These are phyloP conservation scores for Taenaris catops DNA, from an alignment of 2,888 invertebrate species.

Conservation along the genomic window DNA sequence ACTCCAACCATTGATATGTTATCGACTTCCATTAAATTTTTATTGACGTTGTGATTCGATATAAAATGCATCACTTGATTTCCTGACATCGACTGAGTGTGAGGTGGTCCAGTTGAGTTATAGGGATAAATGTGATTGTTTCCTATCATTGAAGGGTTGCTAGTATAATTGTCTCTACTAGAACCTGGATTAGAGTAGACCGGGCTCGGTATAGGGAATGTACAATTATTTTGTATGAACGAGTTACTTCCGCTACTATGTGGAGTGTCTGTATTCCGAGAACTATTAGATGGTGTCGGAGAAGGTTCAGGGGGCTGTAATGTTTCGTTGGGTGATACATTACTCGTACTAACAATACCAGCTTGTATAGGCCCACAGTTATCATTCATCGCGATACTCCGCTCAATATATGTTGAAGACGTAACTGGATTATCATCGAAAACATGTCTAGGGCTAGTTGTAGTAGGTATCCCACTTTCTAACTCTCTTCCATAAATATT, in stretches of 20 bases:
- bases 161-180: slow-evolving; percentile 50
- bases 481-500: slow-evolving; percentile 65
- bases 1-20: slow-evolving; percentile 75
- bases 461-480: slow-evolving; percentile 52
- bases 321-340: slow-evolving; percentile 84
- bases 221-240: slow-evolving; percentile 51
- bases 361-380: slow-evolving; percentile 89
- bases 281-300: slow-evolving; percentile 79
- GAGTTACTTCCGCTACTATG: slow-evolving; percentile 55
- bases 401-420: slow-evolving; percentile 83
- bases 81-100: slow-evolving; percentile 47
- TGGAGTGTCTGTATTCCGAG: slow-evolving; percentile 69
- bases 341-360: slow-evolving; percentile 91
- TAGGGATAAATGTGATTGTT: slow-evolving; percentile 50
- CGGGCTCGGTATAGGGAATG: slow-evolving; percentile 69
- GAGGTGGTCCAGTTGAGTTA: slow-evolving; percentile 61
- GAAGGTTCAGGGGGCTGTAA: slow-evolving; percentile 78
- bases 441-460: slow-evolving; percentile 76
- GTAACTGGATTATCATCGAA: slow-evolving; percentile 83
- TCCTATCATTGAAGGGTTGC: slow-evolving; percentile 58
- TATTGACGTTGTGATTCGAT: slow-evolving; percentile 72
- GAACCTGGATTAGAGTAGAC: slow-evolving; percentile 70
- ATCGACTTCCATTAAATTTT: slow-evolving; percentile 73
- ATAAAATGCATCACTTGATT: slow-evolving; percentile 75
- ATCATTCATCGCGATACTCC: slow-evolving; percentile 76